phyloP scores from a whole-genome alignment of 2,113 vertebrate species.

The Alethe diademata region DNA sequence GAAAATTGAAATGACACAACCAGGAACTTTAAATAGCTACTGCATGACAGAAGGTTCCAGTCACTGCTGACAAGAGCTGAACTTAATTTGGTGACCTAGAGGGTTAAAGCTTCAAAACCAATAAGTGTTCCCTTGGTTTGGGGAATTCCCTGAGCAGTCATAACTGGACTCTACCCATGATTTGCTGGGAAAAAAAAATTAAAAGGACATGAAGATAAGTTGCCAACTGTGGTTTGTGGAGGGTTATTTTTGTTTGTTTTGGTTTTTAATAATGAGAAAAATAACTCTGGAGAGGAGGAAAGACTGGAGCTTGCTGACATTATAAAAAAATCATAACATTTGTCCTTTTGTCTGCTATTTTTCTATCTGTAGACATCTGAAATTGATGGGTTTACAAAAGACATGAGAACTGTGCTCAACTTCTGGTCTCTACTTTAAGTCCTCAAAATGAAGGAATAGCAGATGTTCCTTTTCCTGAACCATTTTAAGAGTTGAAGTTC shows the following conservation, averaged over 20 bases:
- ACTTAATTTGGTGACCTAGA: background rate
- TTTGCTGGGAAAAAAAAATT: background rate
- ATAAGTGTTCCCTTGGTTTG: background rate
- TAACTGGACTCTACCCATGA: background rate
- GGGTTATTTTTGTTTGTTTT: background rate
- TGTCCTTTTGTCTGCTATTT: background rate
- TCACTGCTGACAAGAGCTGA: slow-evolving; percentile 15
- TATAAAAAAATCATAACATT: background rate
- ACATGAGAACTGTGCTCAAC: background rate
- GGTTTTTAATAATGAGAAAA: background rate
- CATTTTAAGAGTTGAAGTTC: background rate
- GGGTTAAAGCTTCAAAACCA: background rate
- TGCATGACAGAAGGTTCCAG: background rate
- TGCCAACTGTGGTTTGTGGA: background rate
- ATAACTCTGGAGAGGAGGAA: background rate
- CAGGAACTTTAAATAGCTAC: background rate
- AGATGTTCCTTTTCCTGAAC: background rate
- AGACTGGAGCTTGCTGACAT: background rate
- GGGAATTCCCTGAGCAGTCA: background rate
- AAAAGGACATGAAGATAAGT: background rate
- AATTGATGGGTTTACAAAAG: background rate
- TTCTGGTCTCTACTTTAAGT: background rate
- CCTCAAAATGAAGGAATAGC: background rate
- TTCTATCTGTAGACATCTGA: background rate
- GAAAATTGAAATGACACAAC: background rate